A percentile compares a stretch with the other conserved stretches of the same genome.
Conservation (phyloP, 2,888 invertebrate species). For the Drosophila demipolita region DNA sequence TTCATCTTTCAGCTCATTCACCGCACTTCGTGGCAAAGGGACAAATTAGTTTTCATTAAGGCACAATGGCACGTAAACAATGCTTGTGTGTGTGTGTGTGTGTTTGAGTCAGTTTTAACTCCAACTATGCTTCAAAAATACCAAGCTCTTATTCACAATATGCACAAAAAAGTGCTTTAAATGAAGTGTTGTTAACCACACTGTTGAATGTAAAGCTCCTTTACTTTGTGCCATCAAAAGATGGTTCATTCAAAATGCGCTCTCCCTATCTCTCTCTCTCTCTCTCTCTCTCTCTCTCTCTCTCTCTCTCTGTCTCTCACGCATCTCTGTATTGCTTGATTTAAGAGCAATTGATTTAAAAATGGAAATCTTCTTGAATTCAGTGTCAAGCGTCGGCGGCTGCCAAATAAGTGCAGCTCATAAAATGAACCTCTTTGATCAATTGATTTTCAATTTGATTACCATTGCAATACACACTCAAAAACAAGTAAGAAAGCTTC, state of each 20-base stretch:
- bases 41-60: slow-evolving; percentile 1
- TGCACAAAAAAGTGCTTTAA: not conserved
- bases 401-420: slow-evolving; percentile 14
- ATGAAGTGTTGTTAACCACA: slow-evolving; percentile 23
- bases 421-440: slow-evolving; percentile 65
- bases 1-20: not conserved
- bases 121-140: not conserved
- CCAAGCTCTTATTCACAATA: not conserved
- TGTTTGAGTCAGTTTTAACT: not conserved
- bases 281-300: not conserved
- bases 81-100: not conserved
- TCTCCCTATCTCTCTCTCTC: not conserved
- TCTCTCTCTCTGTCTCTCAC: not conserved
- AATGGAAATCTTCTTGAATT: slow-evolving; percentile 8
- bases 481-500: not conserved
- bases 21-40: not conserved
- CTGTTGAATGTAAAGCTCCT: not conserved
- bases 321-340: not conserved
- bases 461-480: slow-evolving; percentile 36
- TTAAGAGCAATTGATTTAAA: slow-evolving; percentile 11
- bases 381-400: slow-evolving; percentile 22
- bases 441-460: slow-evolving; percentile 41
- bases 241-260: not conserved
- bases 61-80: not conserved
- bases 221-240: not conserved